phyloP scores from a whole-genome alignment of 2,797 vertebrate genomes.

The Semotilus atromaculatus region DNA sequence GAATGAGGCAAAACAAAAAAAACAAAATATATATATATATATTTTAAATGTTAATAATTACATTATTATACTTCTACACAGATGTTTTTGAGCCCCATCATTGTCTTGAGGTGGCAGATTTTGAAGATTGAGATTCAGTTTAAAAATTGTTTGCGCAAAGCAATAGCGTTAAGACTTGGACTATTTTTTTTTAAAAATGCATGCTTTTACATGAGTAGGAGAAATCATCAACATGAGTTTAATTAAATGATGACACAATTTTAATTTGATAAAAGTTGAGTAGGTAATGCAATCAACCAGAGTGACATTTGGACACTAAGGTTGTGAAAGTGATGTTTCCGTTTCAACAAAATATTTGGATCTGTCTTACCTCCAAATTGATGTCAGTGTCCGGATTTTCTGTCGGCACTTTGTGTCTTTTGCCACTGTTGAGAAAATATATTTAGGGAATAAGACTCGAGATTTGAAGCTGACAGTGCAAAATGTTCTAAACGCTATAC shows the following conservation, averaged over 20 bases:
- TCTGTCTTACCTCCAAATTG: neutral
- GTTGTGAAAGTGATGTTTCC: neutral
- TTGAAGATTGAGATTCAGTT: too few relatives aligned
- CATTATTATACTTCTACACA: neutral
- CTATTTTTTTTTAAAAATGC: too few relatives aligned
- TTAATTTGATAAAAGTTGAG: neutral
- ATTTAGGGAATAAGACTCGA: neutral
- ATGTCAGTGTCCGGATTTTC: neutral
- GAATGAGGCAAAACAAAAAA: neutral
- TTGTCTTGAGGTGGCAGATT: neutral
- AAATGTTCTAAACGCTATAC: neutral
- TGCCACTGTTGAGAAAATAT: constrained; percentile 1
- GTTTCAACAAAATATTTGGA: neutral
- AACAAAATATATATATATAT: too few relatives aligned
- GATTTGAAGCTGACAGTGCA: neutral
- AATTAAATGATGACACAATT: neutral
- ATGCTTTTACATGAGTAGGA: neutral
- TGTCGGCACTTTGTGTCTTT: neutral
- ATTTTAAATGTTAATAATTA: neutral
- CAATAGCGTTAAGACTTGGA: neutral
- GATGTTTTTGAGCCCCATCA: neutral
- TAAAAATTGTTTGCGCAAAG: neutral
- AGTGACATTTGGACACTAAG: neutral
- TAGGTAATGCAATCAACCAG: neutral
- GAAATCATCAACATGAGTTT: neutral